Conservation (phyloP, 2,797 vertebrate species). For the Enteromius treurensis region DNA sequence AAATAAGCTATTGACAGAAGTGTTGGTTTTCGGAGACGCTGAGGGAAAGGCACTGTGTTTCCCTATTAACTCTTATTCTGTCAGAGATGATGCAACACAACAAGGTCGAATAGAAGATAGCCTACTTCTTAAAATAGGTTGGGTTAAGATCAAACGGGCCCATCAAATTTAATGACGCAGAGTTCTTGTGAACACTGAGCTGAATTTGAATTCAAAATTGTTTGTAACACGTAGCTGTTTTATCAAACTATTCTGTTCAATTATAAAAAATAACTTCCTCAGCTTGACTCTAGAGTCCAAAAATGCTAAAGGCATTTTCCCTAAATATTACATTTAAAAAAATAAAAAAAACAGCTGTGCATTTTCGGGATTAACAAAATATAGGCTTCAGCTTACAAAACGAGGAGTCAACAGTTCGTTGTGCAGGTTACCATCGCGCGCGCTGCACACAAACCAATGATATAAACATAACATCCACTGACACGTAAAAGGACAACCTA, state of each 20-base stretch:
- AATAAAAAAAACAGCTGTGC: background rate
- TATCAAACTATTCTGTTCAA: background rate
- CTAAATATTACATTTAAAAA: background rate
- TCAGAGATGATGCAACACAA: background rate
- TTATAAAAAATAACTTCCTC: background rate
- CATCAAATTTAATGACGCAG: background rate
- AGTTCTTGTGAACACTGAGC: background rate
- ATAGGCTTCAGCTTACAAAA: background rate
- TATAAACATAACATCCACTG: background rate
- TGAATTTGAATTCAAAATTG: background rate
- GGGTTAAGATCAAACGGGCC: background rate
- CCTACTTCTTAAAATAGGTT: background rate
- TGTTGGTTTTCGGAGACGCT: constrained; percentile 17
- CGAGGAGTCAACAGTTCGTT: background rate
- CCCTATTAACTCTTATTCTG: background rate
- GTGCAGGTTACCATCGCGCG: background rate
- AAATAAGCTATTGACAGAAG: constrained; percentile 39
- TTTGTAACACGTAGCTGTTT: background rate
- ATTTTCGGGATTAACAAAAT: background rate
- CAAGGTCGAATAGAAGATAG: background rate
- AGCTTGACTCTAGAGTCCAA: background rate
- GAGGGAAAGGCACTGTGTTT: constrained; percentile 17
- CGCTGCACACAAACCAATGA: background rate
- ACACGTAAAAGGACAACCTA: too few species aligned
- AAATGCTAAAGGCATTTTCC: background rate